Base-by-base conservation (phyloP, 2,797 vertebrate genomes). In the Pseudochromis fuscus region DNA sequence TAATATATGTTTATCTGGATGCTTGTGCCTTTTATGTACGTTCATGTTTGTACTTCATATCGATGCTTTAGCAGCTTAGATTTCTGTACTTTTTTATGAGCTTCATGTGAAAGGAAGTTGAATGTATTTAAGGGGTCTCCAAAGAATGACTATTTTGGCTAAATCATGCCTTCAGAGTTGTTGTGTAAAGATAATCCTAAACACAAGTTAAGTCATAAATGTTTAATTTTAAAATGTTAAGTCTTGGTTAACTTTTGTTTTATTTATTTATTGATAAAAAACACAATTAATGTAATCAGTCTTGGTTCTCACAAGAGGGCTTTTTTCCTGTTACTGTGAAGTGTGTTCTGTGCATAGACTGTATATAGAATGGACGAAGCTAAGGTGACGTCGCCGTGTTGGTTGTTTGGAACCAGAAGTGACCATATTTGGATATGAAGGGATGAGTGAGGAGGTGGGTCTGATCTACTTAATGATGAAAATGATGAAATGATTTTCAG, bases 11-110 rank as follows among this genome's bases (percentile, higher is more conserved):
- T 81, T 75, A 55, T 85, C 67, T 71, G 57, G 77, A 82, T 85
- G 62, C 77, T 42, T 50, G 89, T 90, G 87, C 87, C 87, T 91
- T 90, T 68, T 40, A 5, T 53, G 61, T 18, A 45, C 63, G 46
- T 68, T 30, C 10, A 64, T 85, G 55, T 73, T 82, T 83, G 49
- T 79, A 61, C 44, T 77, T 78, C 49, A 75, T 79, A 63, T 73
- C 45, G 28, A 7, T 62, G 49, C 55, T 70, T 76, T 19, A 58
- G 72, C 46, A 65, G 62, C 48, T 62, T 79, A 56, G 44, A 75
- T 79, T 59, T 60, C 7, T 66, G 44, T 57, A n/a, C 60, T 53
- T 69, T 13, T 65, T 61, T 72, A 45, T 61, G 24, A 62, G 55
- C 50, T 58, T 75, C 38, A 63, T 53, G 53, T 73, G 7, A 55